These are phyloP conservation scores for Phragmatobia fuliginosa DNA, from an alignment of 2,888 invertebrate genomes.

Conservation along the genomic window DNA sequence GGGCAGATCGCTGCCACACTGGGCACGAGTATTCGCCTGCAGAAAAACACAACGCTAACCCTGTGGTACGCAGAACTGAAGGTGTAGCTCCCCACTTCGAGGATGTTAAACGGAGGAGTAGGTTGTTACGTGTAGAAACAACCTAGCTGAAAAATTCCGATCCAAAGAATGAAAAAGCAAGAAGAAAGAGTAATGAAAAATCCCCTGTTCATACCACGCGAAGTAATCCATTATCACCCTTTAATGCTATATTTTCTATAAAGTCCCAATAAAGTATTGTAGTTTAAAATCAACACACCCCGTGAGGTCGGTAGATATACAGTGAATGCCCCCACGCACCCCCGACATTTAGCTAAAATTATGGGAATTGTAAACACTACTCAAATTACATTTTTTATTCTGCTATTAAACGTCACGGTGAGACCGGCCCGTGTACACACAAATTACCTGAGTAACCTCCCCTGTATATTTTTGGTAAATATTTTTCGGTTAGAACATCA, in stretches of 20 bases:
- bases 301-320: slow-evolving; percentile 24
- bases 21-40: too few relatives aligned
- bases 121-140: too few relatives aligned
- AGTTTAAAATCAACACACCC: slow-evolving; percentile 41
- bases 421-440: slow-evolving; percentile 52
- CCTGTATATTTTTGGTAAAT: slow-evolving; percentile 44
- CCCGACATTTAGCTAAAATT: slow-evolving; percentile 74
- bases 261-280: slow-evolving; percentile 30
- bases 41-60: too few relatives aligned
- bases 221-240: neutral
- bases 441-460: slow-evolving; percentile 28
- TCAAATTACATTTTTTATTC: slow-evolving; percentile 76
- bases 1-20: too few relatives aligned
- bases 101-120: too few relatives aligned
- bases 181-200: neutral
- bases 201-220: neutral
- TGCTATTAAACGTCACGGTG: slow-evolving; percentile 64
- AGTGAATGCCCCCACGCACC: slow-evolving; percentile 53
- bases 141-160: neutral
- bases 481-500: slow-evolving; percentile 3
- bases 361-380: slow-evolving; percentile 83
- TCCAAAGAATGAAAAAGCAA: neutral
- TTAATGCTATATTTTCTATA: neutral
- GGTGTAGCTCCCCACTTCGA: too few relatives aligned
- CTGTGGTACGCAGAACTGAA: too few relatives aligned